Evolutionary conservation across 2,113 vertebrate species (phyloP), one percentile per base, ranked within the genome.

Genomic region (Rissa tridactyla): DNA sequence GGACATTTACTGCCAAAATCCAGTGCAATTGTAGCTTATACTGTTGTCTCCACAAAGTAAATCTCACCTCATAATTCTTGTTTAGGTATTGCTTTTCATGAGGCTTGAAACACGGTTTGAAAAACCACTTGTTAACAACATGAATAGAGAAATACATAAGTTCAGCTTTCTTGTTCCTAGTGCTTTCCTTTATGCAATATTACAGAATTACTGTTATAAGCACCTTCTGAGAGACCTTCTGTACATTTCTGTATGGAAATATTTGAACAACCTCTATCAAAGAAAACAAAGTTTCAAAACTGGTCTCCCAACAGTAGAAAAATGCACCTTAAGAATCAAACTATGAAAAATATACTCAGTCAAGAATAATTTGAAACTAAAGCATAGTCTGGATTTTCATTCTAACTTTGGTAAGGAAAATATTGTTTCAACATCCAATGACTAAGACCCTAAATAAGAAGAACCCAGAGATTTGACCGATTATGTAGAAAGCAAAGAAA

Each of bases 151-250:
- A 72, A 78, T 34, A 47, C 3, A 21, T 3, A 47, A 12, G 6
- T 55, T 69, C 46, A 3, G 64, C 26, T 62, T 29, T 54, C n/a
- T 52, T 75, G 4, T 47, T 75, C 19, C n/a, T 44, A 26, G 13
- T 1, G 2, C 13, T 76, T 64, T 61, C 14, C 4, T 51, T 42
- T 60, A 22, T 65, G 26, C n/a, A 79, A 27, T 79, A 47, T n/a
- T 78, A 49, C 26, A 23, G 29, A 70, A 14, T 49, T 76, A 54
- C 25, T 58, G 3, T 57, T 73, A 23, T 11, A 73, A 64, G 6
- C 0, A 0, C 4, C 6, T 51, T 76, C 27, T 49, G 5, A 83
- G 47, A 82, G 5, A 13, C 7, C 6, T 3, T 42, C 10, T 62
- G 42, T 62, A 32, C 14, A n/a, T 30, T 75, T 86, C 15, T 44